Base-by-base conservation (phyloP, 1,140 invertebrate genomes). In the Brachionus paranguensis region DNA sequence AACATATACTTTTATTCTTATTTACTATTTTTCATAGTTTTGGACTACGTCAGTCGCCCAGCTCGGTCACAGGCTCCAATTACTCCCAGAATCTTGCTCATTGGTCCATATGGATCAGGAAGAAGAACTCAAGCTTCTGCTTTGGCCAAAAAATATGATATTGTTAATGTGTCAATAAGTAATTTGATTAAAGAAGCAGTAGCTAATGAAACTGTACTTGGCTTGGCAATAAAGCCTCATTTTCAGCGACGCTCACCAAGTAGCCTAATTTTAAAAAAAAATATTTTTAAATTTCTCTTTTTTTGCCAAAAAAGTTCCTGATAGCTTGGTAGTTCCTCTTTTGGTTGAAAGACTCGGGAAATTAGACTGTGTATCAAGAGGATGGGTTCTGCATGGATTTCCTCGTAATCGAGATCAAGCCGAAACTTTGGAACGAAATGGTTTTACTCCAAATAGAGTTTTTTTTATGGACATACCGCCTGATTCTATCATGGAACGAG, bases 321-420 rank as follows among this genome's bases (percentile, higher is more conserved):
- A 90, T 85, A 86, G 85, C 41, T 86, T 88, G 55, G 86, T 90
- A n/a, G 81, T 89, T 86, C 86, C 85, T 70, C 86, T 90, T 11
- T 68, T 90, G 27, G 86, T 86, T 50, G 87, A 88, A 1, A 84
- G 89, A 12, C 85, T 90, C 55, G 86, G 86, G 33, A 87, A 89
- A 85, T 70, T 89, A 79, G 89, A 90, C 84, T 89, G 88, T 87
- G 86, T 88, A 17, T 89, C 86, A 17, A 84, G 88, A 68, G 89
- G 89, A 2, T 90, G 89, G 89, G 88, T 90, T 7, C 83, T 90
- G 41, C 87, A 88, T 85, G 89, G 89, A 0, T 90, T 87, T 76
- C 89, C 89, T 6, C 64, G 85, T 4, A 88, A 86, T 5, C 50
- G 86, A n/a, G 88, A 89, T 64, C 89, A 90, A 78, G 89, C 88